Base-by-base conservation (phyloP, 2,113 vertebrate species). In the Hypocryptadius cinnamomeus region DNA sequence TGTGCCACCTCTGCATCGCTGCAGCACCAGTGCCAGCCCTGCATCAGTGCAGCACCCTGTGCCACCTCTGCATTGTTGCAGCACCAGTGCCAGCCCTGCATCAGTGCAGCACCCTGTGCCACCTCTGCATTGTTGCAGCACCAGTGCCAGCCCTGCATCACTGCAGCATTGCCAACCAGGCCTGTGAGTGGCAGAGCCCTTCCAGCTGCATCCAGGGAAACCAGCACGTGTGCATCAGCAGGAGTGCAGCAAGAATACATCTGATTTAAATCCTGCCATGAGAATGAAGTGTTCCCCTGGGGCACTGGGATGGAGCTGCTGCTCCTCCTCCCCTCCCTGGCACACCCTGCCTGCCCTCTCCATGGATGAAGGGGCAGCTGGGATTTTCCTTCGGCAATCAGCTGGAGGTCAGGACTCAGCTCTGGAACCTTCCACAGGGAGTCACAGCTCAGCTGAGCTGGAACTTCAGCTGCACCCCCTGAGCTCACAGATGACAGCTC, bases 391-490 rank as follows among this genome's bases (percentile, higher is more conserved):
- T 16, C 11, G 30, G 57, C 33, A 13, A 51, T 23, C 60, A 48
- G 30, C 64, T 68, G 2, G 53, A 35, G 86, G 11, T 5, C 5
- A 2, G 51, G 39, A 7, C 60, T 22, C 15, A 0, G 2, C 5
- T 3, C 61, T 20, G 39, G 50, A 13, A 66, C 12, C 4, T 2
- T 5, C 5, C 3, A 1, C 7, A 11, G 20, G 11, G 10, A 25
- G 31, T 0, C 63, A 20, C 18, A 14, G 73, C 79, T 40, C 37
- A 48, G 64, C 68, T 25, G 1, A 20, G 87, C 73, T 11, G n/a
- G 14, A 64, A n/a, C n/a, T n/a, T 13, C 47, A 37, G 0, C 65
- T 64, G 79, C 65, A 18, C 2, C 10, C 51, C 11, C 28, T 12
- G 65, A 31, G 85, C 77, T 80, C 37, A 0, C 27, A 39, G 59